phyloP scores from a whole-genome alignment of 92 coral and sea anemone species.

The Porites evermanni region DNA sequence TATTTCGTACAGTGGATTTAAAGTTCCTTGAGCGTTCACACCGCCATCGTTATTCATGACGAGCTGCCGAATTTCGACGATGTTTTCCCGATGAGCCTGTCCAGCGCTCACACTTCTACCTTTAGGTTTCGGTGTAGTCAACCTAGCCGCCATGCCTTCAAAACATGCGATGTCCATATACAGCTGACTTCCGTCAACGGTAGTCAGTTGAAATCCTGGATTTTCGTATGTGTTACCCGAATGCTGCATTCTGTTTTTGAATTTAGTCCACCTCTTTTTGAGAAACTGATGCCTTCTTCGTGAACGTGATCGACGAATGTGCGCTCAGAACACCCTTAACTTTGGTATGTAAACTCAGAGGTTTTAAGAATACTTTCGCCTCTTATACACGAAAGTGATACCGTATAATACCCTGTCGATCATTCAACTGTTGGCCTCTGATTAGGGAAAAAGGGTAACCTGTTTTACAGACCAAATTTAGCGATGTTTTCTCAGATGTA shows the following conservation, averaged over 20 bases:
- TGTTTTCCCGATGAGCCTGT: not conserved
- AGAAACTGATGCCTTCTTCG: no score
- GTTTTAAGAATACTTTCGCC: no score
- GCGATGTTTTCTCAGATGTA: no score
- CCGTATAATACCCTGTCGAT: no score
- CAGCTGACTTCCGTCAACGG: conserved; percentile 1
- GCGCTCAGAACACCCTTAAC: no score
- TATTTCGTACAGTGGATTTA: not conserved
- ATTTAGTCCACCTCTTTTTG: no score
- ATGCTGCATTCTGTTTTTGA: not conserved
- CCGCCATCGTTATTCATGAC: conserved; percentile 15
- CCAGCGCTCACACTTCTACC: not conserved
- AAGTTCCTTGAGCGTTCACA: not conserved
- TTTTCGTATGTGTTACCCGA: not conserved
- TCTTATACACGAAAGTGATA: no score
- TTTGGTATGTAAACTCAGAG: no score
- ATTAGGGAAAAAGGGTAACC: no score
- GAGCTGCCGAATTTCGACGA: conserved; percentile 20
- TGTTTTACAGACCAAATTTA: no score
- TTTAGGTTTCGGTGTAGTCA: not conserved
- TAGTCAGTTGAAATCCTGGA: not conserved
- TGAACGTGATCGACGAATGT: no score
- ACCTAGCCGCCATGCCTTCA: not conserved
- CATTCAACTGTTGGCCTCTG: no score
- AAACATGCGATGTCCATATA: not conserved